Base-by-base conservation (phyloP, 2,113 vertebrate species). In the Sylvietta virens region DNA sequence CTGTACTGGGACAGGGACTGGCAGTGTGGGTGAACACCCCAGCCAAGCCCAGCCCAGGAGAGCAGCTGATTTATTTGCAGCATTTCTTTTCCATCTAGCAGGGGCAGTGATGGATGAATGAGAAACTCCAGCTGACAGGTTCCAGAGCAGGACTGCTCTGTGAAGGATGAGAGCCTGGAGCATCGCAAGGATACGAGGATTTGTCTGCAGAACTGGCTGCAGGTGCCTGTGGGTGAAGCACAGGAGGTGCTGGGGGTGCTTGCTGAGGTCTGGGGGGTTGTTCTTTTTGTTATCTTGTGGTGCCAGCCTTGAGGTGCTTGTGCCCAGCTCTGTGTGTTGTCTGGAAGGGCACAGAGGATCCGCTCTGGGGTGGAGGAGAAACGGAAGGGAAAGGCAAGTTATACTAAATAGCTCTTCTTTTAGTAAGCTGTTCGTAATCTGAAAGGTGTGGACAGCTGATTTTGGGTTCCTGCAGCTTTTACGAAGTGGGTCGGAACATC, bases 141-240 rank as follows among this genome's bases (percentile, higher is more conserved):
- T 60, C 10, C 1, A 7, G 58, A 54, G 80, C 39, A 19, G 21
- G 10, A 1, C 23, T 0, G 19, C 47, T 37, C 28, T 0, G 0
- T 19, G 62, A 8, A 4, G 74, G 62, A 6, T 18, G 58, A 19
- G 11, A 15, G 20, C 44, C 42, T 2, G 4, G 45, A 11, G 61
- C n/a, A 3, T 28, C 0, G 0, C 47, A 11, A 64, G 37, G 53
- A 4, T 2, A 0, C 3, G 67, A 23, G 13, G 31, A 2, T 61
- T 51, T 65, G 45, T 45, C 28, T 44, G 40, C 54, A 48, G 65
- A 13, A 1, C 27, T 21, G 51, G 14, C 3, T 69, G 58, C 62
- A 13, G 60, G 51, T 28, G 35, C 65, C 71, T 3, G 0, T 19
- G 26, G n/a, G 42, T 37, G 72, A 40, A 47, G 22, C 20, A 2